Conservation (phyloP, 2,113 vertebrate genomes). For the Coregonus clupeaformis region DNA sequence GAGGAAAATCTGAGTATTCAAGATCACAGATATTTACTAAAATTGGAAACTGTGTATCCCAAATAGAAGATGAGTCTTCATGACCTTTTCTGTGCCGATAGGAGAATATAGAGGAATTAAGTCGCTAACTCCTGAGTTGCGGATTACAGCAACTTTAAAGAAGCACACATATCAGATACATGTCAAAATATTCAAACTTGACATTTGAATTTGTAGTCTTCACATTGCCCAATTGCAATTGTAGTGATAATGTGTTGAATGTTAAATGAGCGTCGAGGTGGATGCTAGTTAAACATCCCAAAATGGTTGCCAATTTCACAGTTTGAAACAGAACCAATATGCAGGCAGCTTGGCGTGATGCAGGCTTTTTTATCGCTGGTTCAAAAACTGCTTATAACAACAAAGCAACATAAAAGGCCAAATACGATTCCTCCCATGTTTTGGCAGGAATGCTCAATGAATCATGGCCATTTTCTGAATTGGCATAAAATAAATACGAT, state of each 20-base stretch:
- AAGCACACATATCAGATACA: conserved; percentile 47
- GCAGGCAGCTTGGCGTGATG: too few species aligned
- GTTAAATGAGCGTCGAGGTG: conserved; percentile 19
- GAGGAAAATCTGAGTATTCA: too few species aligned
- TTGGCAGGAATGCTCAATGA: background rate
- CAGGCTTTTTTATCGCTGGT: background rate
- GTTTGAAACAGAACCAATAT: background rate
- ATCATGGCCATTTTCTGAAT: conserved; percentile 14
- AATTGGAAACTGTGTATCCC: conserved; percentile 20
- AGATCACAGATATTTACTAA: too few species aligned
- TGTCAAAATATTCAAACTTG: conserved; percentile 60
- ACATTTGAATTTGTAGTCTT: conserved; percentile 61
- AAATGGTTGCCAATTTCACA: background rate
- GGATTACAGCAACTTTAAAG: conserved; percentile 51
- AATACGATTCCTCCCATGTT: conserved; percentile 4
- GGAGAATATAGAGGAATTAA: conserved; percentile 18
- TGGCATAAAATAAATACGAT: background rate
- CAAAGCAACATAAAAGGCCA: background rate
- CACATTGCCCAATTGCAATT: conserved; percentile 25
- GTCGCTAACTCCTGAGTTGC: conserved; percentile 44
- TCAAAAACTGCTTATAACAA: background rate
- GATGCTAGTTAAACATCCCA: conserved; percentile 24
- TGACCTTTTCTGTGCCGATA: conserved; percentile 58
- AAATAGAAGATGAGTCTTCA: conserved; percentile 48
- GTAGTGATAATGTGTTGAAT: conserved; percentile 31